phyloP scores from a whole-genome alignment of 2,888 invertebrate species.

The Orthonevra nobilis region DNA sequence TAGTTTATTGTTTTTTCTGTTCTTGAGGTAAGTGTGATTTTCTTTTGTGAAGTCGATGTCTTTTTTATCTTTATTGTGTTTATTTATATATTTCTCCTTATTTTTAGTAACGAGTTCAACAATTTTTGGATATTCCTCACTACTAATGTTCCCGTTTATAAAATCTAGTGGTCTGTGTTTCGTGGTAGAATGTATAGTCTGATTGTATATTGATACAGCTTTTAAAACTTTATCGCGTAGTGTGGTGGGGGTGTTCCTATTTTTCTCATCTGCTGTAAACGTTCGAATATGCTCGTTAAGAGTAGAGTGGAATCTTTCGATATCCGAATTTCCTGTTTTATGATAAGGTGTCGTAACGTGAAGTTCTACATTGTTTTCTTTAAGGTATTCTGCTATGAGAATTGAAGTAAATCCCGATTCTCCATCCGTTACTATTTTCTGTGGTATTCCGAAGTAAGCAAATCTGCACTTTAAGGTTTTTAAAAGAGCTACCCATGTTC shows the following conservation, averaged over 20 bases:
- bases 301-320: constrained; percentile 44
- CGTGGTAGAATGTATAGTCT: not conserved
- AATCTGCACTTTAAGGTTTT: constrained; percentile 33
- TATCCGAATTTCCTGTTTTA: constrained; percentile 36
- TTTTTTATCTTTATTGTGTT: constrained; percentile 3
- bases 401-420: constrained; percentile 22
- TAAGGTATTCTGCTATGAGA: constrained; percentile 23
- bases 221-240: not conserved
- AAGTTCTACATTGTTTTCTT: constrained; percentile 20
- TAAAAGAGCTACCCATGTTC: constrained; percentile 38
- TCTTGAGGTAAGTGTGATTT: constrained; percentile 11
- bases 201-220: not conserved
- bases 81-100: constrained; percentile 18
- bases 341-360: constrained; percentile 25
- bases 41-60: constrained; percentile 7
- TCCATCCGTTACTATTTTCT: constrained; percentile 37
- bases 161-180: constrained; percentile 8
- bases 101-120: constrained; percentile 12
- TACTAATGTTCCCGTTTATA: constrained; percentile 2
- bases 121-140: constrained; percentile 10
- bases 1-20: constrained; percentile 23
- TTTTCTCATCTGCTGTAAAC: constrained; percentile 24
- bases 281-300: constrained; percentile 38
- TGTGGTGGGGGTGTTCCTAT: constrained; percentile 8
- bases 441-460: constrained; percentile 21